Evolutionary conservation across 2,888 invertebrate genomes (phyloP).

Genomic region (Cetonia aurata): DNA sequence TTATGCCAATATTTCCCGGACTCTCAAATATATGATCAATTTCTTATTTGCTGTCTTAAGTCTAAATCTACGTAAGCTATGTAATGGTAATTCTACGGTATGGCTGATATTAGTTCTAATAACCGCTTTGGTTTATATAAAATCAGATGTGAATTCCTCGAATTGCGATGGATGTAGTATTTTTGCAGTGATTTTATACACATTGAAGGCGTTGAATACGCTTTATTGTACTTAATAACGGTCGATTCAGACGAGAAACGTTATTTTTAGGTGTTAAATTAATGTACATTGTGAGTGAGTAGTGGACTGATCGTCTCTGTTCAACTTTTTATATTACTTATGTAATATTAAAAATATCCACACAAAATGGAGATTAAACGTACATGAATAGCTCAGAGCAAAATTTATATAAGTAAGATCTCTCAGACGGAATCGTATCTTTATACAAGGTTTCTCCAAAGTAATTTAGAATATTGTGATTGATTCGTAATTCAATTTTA

Average conservation of each 20-base stretch:
- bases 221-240: slow-evolving; percentile 15
- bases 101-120: slow-evolving; percentile 21
- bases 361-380: no score
- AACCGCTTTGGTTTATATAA: slow-evolving; percentile 6
- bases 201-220: slow-evolving; percentile 22
- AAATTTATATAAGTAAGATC: no score
- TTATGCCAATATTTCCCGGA: neutral
- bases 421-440: no score
- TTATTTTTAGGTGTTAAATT: neutral
- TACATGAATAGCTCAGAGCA: no score
- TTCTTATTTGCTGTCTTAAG: slow-evolving; percentile 1
- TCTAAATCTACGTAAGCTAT: slow-evolving; percentile 34
- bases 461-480: no score
- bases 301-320: no score
- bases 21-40: neutral
- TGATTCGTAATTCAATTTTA: no score
- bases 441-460: no score
- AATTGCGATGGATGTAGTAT: slow-evolving; percentile 12
- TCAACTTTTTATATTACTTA: no score
- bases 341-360: no score
- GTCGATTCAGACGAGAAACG: slow-evolving; percentile 28
- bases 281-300: no score
- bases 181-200: slow-evolving; percentile 22
- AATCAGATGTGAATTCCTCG: neutral
- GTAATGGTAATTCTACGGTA: slow-evolving; percentile 9